Percentiles rank a stretch among this genome's conserved stretches.
Conservation (phyloP, 2,797 vertebrate genomes). For the Megaceryle alcyon region DNA sequence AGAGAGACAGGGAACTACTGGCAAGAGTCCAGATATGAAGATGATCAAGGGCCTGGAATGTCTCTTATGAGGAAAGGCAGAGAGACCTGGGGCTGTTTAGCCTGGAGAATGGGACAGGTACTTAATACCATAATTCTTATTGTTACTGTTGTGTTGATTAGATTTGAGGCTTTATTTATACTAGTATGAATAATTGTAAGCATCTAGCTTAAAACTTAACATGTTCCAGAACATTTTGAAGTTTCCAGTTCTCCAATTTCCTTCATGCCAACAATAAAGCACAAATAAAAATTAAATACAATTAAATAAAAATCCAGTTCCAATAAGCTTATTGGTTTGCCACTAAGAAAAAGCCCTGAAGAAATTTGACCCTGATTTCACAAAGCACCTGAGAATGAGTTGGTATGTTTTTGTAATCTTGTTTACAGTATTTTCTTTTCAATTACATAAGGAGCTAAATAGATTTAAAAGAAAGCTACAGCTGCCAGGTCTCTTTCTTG, state of each 20-base stretch:
- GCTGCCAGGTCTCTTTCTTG: neutral
- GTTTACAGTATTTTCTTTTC: neutral
- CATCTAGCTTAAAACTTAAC: neutral
- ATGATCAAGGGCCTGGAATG: neutral
- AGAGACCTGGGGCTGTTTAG: neutral
- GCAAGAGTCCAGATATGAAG: neutral
- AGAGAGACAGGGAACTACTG: neutral
- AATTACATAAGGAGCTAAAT: neutral
- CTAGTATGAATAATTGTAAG: neutral
- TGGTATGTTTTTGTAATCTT: neutral
- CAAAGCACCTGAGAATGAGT: conserved; percentile 9
- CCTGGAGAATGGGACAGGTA: neutral
- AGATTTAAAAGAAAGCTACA: neutral
- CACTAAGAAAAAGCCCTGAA: neutral
- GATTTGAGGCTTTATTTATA: neutral
- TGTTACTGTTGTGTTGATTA: neutral
- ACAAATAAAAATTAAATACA: neutral
- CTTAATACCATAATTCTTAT: neutral
- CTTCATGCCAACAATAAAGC: neutral
- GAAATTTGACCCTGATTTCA: neutral
- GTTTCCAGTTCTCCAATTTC: neutral
- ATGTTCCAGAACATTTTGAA: neutral
- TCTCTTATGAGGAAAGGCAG: neutral
- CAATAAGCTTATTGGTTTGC: neutral
- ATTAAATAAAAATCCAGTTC: neutral